Base-by-base conservation (phyloP, 2,797 vertebrate genomes). In the Siniperca obscura region DNA sequence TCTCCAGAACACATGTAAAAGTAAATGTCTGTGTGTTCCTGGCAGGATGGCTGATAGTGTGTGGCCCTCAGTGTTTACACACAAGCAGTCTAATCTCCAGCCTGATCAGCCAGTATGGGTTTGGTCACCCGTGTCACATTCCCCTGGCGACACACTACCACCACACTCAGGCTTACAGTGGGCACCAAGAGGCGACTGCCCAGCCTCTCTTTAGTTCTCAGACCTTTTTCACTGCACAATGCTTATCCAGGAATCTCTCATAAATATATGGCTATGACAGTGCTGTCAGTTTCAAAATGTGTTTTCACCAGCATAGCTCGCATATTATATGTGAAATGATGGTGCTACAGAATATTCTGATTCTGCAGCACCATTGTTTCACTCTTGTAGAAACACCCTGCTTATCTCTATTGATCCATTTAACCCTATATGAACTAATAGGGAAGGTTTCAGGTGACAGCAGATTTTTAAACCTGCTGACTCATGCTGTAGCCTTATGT, bases 101-200 rank as follows among this genome's bases (percentile, higher is more conserved):
- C 65, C 85, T 76, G 89, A 94, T 94, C 91, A 81, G 80, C 83
- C 74, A 38, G 84, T 85, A 84, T 87, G 92, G 91, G 91, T 89
- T 93, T 90, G 88, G 87, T 94, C 88, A 91, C 88, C 92, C 89
- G 72, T 93, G 90, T 93, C 91, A 79, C 90, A 92, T 92, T 92
- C 85, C 91, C 86, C 66, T 50, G 78, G 81, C 76, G 82, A 93
- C 86, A 86, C 82, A 81, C 74, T 19, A 83, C 30, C 83, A 85
- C 48, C 72, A 81, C 80, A 90, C 89, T 83, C 56, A 52, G 74
- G 75, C 77, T 80, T 70, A 74, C 42, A 71, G 65, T 1, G 0
- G 84, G 21, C 80, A 83, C 56, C 42, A 4, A 40, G 68, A 74
- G 59, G 46, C 59, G 50, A 71, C 74, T 61, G 82, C 69, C 57